phyloP scores from a whole-genome alignment of 1,140 invertebrate genomes.

The Brachionus angularis region DNA sequence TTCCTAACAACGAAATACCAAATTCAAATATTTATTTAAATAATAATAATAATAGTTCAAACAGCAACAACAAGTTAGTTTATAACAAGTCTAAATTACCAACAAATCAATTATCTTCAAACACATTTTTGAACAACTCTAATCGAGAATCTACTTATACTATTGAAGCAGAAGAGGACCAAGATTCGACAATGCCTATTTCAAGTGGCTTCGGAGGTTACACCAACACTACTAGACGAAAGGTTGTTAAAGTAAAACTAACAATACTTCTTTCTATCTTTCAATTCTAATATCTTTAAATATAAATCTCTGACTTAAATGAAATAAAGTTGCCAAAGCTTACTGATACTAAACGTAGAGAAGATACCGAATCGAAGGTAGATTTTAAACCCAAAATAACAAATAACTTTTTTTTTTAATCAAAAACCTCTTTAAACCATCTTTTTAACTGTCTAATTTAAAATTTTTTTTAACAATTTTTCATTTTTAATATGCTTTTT shows the following conservation, averaged over 20 bases:
- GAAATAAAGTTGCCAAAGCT: no score
- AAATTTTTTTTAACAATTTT: no score
- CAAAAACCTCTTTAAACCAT: no score
- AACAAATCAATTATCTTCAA: not conserved
- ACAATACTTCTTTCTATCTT: not conserved
- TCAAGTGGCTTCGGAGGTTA: conserved; percentile 39
- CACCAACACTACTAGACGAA: conserved; percentile 35
- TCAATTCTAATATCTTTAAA: not conserved
- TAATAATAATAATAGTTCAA: not conserved
- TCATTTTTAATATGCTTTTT: no score
- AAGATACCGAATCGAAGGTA: no score
- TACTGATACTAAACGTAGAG: no score
- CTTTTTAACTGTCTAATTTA: no score
- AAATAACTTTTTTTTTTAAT: no score
- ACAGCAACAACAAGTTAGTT: conserved; percentile 17
- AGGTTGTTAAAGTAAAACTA: conserved; percentile 14
- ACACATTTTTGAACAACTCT: not conserved
- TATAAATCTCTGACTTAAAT: not conserved
- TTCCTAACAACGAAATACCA: conserved; percentile 31
- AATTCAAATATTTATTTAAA: conserved; percentile 26
- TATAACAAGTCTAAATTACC: no score
- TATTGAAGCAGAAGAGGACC: not conserved
- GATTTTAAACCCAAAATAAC: no score
- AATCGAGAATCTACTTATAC: not conserved
- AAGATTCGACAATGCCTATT: conserved; percentile 31